A percentile compares a stretch with the other conserved stretches of the same genome.
These are phyloP conservation scores for Meteorus colon DNA, from an alignment of 2,888 invertebrate genomes.

Conservation along the genomic window DNA sequence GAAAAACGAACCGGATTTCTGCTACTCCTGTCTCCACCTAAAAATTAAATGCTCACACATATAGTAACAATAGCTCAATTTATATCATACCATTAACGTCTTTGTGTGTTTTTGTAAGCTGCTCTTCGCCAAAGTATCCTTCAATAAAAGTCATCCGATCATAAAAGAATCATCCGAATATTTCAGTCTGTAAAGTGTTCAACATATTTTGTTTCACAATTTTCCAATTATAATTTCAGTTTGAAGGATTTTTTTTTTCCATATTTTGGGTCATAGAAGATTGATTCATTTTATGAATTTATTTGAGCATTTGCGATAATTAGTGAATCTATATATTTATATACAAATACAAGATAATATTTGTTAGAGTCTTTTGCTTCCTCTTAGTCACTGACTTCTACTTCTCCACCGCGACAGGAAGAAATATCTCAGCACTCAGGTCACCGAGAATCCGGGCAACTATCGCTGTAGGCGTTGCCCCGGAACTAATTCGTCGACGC, in stretches of 20 bases:
- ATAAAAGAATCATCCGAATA: not conserved
- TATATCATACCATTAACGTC: not conserved
- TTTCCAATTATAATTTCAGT: not conserved
- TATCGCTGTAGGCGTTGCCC: conserved; percentile 33
- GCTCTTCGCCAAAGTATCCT: not conserved
- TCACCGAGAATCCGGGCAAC: conserved; percentile 32
- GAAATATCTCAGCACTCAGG: conserved; percentile 33
- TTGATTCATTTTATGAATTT: too few relatives aligned
- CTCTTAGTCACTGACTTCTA: conserved; percentile 13
- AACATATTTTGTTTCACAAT: not conserved
- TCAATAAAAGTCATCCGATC: not conserved
- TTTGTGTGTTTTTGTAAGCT: not conserved
- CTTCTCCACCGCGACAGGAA: conserved; percentile 28
- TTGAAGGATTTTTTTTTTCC: too few relatives aligned
- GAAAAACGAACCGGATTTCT: not conserved
- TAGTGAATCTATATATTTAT: too few relatives aligned
- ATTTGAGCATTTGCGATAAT: too few relatives aligned
- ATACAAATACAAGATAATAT: too few relatives aligned
- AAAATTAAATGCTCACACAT: not conserved
- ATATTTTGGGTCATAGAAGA: too few relatives aligned
- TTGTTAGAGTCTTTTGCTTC: conserved; percentile 2
- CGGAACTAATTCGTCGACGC: conserved; percentile 41
- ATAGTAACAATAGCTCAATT: not conserved
- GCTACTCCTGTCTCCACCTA: not conserved
- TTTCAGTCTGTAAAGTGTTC: not conserved